Evolutionary conservation across 2,888 invertebrate species (phyloP), one percentile per base, ranked within the genome.

Genomic region (Dryadula phaetusa): DNA sequence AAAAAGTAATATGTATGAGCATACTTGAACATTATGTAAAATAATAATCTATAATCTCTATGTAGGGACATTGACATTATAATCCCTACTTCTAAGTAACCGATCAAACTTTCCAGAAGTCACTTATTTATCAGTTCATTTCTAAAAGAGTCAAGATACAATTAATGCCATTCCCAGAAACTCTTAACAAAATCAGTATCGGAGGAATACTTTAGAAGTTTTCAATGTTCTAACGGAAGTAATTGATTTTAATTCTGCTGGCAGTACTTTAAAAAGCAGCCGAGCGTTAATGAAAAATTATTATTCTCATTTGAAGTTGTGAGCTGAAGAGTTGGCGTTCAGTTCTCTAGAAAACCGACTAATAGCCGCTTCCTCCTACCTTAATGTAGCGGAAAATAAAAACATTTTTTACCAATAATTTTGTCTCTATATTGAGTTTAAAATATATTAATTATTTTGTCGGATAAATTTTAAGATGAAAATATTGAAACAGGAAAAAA

Each of bases 261-360:
- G 82, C 81, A 81, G 85, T 83, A 83, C 83, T 82, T 82, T 84
- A 74, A 80, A 82, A 85, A 74, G 82, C 85, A 85, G 77, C 82
- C 73, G 74, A 87, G 85, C 86, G 84, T 85, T 85, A 88, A 89
- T 88, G 87, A 87, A 88, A 90, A 90, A 88, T 88, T 85, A 87
- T 88, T 89, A 60, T 87, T 81, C 82, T 77, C 82, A 83, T 83
- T 81, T 82, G 76, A 83, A 86, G 81, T 84, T 82, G 82, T 53
- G 83, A 83, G 82, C 82, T 84, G 77, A 79, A 80, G 79, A 82
- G 80, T 71, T 71, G 62, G 72, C 67, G 77, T 67, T 75, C 71
- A 72, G 72, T 69, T 77, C 62, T 72, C 72, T 75, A 78, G 82
- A 83, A 83, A 82, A 86, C 79, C 82, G 76, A 78, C 75, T 77